Conservation (phyloP, 2,797 vertebrate species). For the Dallia pectoralis region DNA sequence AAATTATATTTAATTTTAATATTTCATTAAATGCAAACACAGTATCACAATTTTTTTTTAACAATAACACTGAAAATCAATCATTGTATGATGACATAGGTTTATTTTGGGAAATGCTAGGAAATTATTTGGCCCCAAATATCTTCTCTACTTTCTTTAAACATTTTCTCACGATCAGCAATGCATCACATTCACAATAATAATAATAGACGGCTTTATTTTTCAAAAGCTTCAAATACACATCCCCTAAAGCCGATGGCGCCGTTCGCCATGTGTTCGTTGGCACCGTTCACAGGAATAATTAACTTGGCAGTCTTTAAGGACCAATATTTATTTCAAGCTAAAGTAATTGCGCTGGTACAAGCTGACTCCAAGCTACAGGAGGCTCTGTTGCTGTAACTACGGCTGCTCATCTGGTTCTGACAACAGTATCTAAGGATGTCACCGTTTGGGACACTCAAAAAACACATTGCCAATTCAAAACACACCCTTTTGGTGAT, state of each 20-base stretch:
- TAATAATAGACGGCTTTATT: background rate
- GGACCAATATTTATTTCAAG: constrained; percentile 29
- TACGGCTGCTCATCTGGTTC: too few relatives aligned
- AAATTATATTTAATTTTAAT: too few relatives aligned
- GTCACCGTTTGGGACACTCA: constrained; percentile 6
- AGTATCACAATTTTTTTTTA: too few relatives aligned
- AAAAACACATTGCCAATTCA: background rate
- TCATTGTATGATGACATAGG: too few relatives aligned
- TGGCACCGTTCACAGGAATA: constrained; percentile 2
- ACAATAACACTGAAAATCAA: too few relatives aligned
- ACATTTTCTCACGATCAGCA: background rate
- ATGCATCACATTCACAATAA: background rate
- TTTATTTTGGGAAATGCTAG: too few relatives aligned
- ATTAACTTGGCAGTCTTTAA: constrained; percentile 20
- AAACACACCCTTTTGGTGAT: too few relatives aligned
- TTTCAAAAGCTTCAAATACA: constrained; percentile 14
- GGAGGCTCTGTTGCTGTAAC: background rate
- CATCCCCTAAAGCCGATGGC: background rate
- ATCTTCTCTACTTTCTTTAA: background rate
- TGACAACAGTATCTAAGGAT: background rate
- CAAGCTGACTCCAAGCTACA: constrained; percentile 22
- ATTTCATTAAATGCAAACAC: too few relatives aligned
- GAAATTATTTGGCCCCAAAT: background rate
- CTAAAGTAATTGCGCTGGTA: constrained; percentile 24
- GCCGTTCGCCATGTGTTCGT: constrained; percentile 3